Base-by-base conservation (phyloP, 2,113 vertebrate species). In the Synodontis membranacea region DNA sequence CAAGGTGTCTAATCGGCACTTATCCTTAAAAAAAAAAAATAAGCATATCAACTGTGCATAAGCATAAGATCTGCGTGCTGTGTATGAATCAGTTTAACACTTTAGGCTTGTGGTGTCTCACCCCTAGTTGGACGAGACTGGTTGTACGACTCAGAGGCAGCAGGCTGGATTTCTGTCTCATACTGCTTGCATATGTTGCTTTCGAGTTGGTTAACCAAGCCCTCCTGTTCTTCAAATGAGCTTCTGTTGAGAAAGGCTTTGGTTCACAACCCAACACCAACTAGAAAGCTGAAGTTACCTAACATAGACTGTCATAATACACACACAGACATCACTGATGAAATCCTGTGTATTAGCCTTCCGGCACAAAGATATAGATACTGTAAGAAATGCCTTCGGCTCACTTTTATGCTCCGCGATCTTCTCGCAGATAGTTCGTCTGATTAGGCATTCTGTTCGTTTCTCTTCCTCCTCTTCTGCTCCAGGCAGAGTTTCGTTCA, bases 351-450 rank as follows among this genome's bases (percentile, higher is more conserved):
- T 21, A 34, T 46, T 5, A n/a, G 25, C 25, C n/a, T 44, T 14
- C 15, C 72, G 48, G 42, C 6, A 75, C n/a, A 75, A 46, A 23
- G 17, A 10, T 25, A 11, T 72, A n/a, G n/a, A n/a, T 76, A 81
- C 28, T 44, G 10, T 37, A 48, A 28, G 11, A 11, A 62, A 31
- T 39, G 50, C 19, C 60, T 44, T 75, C 10, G 44, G 68, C 96
- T 95, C 60, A 96, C 96, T 93, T 86, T 95, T 97, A 80, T 86
- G 92, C 42, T 95, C 91, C n/a, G 91, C 88, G 12, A 93, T 88
- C 72, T 88, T 95, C 37, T 94, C 93, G 88, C 93, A 91, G 89
- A 96, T 92, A 60, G 90, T 84, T 90, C 94, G 93, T 82, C 94
- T 92, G 58, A 95, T 88, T 74, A 60, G 90, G 66, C 89, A 95